Evolutionary conservation across 2,888 invertebrate species (phyloP), one percentile per base, ranked within the genome.

Genomic region (Drosophila paranaensis): DNA sequence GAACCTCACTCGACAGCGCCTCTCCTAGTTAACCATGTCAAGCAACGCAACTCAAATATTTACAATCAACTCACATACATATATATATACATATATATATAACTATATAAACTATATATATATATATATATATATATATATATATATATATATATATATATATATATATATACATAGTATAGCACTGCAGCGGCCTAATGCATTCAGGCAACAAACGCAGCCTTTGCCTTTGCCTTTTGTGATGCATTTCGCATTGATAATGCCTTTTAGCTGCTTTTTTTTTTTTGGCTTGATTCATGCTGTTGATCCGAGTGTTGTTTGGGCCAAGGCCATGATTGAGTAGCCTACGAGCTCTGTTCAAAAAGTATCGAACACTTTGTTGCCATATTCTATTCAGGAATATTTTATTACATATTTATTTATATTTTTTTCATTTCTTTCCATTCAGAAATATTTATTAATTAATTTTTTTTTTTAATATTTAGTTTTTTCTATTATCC

Each of bases 11-110:
- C 42, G 45, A 37, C 33, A 62, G 46, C 2, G 16, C 16, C n/a
- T 33, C 74, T 16, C 51, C 63, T 57, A 48, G 70, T 79, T 77
- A 77, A 79, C 71, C 71, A 75, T 77, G 79, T 77, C 77, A 77
- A 77, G 77, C 66, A 74, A 71, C 71, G 56, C 56, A 50, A 50
- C 71, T 74, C 37, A 77, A 70, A 77, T 55, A 68, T 46, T 48
- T 67, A 37, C 55, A 66, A 66, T 51, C 14, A 20, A 60, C 46
- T n/a, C 25, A 27, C 46, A 37, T 27, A 58, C 27, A 48, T 33
- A 33, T 56, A 48, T 45, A 25, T 51, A 65, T 42, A 71, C 45
- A 55, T 42, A 46, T 50, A 33, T 56, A 48, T 45, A 25, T 51
- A 71, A 37, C 65, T 51, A 20, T 20, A 20, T 20, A 20, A n/a